These are phyloP conservation scores for Nycteola revayana DNA, from an alignment of 2,888 invertebrate genomes.

Conservation along the genomic window DNA sequence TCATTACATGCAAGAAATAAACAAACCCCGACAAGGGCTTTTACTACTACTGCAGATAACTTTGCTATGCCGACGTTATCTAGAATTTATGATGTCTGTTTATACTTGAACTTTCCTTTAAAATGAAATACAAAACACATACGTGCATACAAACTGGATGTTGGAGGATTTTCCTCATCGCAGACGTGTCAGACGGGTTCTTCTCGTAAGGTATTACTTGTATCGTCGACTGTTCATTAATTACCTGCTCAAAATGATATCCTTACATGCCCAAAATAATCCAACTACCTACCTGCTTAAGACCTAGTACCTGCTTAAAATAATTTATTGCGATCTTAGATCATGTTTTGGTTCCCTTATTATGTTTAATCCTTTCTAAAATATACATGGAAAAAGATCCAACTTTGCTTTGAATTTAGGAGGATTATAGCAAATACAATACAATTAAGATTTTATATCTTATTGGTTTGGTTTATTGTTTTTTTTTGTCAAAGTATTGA, in stretches of 20 bases:
- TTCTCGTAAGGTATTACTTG: conserved; percentile 30
- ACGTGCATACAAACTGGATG: conserved; percentile 62
- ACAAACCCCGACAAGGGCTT: conserved; percentile 13
- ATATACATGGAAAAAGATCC: too few species aligned
- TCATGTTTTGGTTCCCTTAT: too few species aligned
- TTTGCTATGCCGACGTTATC: conserved; percentile 34
- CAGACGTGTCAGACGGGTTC: conserved; percentile 41
- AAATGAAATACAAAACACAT: conserved; percentile 42
- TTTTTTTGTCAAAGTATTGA: too few species aligned
- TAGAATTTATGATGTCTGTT: conserved; percentile 38
- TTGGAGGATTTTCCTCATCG: conserved; percentile 64
- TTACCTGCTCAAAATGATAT: too few species aligned
- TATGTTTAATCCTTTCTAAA: too few species aligned
- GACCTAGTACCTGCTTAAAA: background rate
- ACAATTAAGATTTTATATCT: too few species aligned
- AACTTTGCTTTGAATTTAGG: too few species aligned
- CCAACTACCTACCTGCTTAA: conserved; percentile 31
- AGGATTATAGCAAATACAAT: too few species aligned
- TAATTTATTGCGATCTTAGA: too few species aligned
- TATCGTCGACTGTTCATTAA: too few species aligned
- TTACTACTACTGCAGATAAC: conserved; percentile 18
- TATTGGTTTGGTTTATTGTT: too few species aligned
- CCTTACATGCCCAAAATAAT: conserved; percentile 43
- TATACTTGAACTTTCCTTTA: conserved; percentile 38
- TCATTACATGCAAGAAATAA: conserved; percentile 18